Percentiles rank a stretch among this genome's conserved stretches.
Conservation (phyloP, 2,797 vertebrate species). For the Meriones psammophilus region DNA sequence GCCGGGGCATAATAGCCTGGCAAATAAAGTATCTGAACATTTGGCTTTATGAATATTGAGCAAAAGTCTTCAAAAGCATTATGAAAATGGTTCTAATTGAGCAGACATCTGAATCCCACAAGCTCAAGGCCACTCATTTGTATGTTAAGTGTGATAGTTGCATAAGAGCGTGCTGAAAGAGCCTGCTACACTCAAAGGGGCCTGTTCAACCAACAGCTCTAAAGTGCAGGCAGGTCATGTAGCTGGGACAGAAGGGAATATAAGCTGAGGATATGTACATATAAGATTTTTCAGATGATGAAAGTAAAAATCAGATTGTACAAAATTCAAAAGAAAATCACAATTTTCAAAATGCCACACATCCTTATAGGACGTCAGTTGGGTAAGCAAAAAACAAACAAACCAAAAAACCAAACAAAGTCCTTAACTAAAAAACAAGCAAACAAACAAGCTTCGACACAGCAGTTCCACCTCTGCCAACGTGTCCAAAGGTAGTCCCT, state of each 20-base stretch:
- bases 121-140: slow-evolving; percentile 76
- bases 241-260: neutral
- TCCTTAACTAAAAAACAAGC: neutral
- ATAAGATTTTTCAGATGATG: neutral
- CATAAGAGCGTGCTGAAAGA: slow-evolving; percentile 51
- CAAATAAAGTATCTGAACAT: slow-evolving; percentile 70
- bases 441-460: neutral
- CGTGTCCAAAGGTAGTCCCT: neutral
- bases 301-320: neutral
- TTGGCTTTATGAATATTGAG: slow-evolving; percentile 82
- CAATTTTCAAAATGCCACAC: neutral
- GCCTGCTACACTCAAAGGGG: neutral
- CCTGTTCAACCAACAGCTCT: neutral
- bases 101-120: slow-evolving; percentile 76
- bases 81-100: slow-evolving; percentile 74
- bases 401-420: neutral
- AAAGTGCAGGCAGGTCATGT: neutral
- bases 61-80: slow-evolving; percentile 78
- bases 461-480: neutral
- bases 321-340: neutral
- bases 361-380: neutral
- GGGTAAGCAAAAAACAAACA: neutral
- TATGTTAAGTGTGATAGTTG: slow-evolving; percentile 62
- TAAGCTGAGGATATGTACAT: too few relatives aligned
- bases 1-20: slow-evolving; percentile 40